Evolutionary conservation across 2,888 invertebrate species (phyloP), one percentile per base, ranked within the genome.

Genomic region (Diachrysia chrysitis): DNA sequence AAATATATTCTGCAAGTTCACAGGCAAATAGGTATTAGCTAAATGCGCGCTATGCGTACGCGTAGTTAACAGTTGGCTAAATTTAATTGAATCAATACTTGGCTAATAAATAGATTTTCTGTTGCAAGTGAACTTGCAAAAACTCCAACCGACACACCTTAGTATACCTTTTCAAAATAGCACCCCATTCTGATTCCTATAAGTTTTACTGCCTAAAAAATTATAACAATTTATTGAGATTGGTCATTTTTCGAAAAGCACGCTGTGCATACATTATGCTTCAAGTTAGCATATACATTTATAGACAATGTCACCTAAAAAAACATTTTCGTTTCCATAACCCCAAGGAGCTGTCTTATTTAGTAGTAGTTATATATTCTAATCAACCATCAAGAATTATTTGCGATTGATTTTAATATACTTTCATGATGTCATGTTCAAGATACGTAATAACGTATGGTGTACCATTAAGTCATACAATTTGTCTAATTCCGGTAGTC

Each of bases 151-250:
- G 85, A 87, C 86, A 85, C 85, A 86, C 86, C 87, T 89, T 89
- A 92, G 83, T 92, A 91, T 90, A 93, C 87, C 90, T 86, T 88
- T 90, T 90, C 88, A 91, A 90, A 92, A 94, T 95, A 95, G 94
- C 94, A 95, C 94, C 94, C 93, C 93, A 87, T 92, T 88, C 86
- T 89, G 89, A 87, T 89, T 88, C 88, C 77, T 84, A 81, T 81
- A 84, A 29, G 76, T 82, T 83, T 83, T 82, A 81, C 78, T 79
- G 82, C 70, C 74, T 80, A 81, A 75, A 80, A 84, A 84, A 83
- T 83, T 62, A 86, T 83, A 84, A 86, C 72, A 78, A 70, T 73
- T 74, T 81, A 81, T 84, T 80, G 81, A 85, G 82, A 86, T 90
- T 90, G 89, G 89, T 90, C 87, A 83, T 79, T 79, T 78, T 69